Conservation (phyloP, 2,113 vertebrate genomes). For the Psilopsiagon aymara region DNA sequence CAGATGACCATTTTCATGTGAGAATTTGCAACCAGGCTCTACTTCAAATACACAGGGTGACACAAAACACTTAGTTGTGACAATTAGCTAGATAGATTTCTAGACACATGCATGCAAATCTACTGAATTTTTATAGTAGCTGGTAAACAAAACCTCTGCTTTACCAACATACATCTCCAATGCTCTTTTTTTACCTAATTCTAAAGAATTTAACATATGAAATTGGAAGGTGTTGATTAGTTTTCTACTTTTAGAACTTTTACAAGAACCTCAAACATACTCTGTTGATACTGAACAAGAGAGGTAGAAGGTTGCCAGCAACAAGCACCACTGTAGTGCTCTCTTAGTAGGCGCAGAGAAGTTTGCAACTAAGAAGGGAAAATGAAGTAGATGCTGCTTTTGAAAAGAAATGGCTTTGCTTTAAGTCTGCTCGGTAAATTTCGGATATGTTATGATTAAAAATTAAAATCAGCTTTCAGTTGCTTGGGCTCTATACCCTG, state of each 20-base stretch:
- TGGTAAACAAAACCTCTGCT: neutral
- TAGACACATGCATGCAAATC: neutral
- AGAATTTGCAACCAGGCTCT: neutral
- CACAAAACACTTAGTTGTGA: neutral
- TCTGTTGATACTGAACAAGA: neutral
- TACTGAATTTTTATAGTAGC: neutral
- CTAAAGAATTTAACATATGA: neutral
- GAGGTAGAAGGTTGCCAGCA: neutral
- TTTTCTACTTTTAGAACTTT: neutral
- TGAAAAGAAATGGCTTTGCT: neutral
- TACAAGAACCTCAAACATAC: neutral
- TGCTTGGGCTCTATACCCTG: neutral
- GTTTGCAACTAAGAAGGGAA: neutral
- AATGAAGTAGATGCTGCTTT: neutral
- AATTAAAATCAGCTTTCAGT: constrained; percentile 8
- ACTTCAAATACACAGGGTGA: neutral
- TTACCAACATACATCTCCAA: neutral
- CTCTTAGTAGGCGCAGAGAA: neutral
- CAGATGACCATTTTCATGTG: neutral
- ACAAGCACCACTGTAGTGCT: neutral
- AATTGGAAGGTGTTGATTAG: neutral
- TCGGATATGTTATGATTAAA: neutral
- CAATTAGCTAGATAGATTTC: neutral
- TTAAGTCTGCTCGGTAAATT: neutral
- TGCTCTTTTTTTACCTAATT: neutral